A percentile compares a stretch with the other conserved stretches of the same genome.
Conservation (phyloP, 2,113 vertebrate genomes). For the Oryctolagus cuniculus region DNA sequence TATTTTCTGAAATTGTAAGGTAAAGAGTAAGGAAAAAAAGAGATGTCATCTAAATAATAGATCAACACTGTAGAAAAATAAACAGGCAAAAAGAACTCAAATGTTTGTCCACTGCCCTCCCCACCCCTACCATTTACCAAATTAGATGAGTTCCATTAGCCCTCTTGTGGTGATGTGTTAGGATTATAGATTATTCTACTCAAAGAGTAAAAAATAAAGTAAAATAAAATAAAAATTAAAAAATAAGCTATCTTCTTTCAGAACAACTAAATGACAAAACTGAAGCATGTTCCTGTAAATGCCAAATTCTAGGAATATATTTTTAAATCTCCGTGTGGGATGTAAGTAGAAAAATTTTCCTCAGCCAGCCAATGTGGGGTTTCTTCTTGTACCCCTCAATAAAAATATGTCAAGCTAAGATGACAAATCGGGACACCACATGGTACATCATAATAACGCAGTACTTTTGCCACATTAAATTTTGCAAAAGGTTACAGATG, state of each 20-base stretch:
- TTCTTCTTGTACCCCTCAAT: conserved; percentile 85
- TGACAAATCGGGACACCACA: conserved; percentile 80
- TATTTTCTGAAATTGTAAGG: not conserved
- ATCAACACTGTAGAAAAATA: not conserved
- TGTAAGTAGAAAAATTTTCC: conserved; percentile 79
- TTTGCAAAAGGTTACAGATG: conserved; percentile 81
- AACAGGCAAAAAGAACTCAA: not conserved
- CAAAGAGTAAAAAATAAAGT: not conserved
- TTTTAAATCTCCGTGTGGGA: conserved; percentile 84
- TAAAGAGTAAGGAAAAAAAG: not conserved
- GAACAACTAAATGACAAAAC: conserved; percentile 64
- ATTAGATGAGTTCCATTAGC: not conserved
- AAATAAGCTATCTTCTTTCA: conserved; percentile 67
- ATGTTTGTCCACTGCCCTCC: not conserved
- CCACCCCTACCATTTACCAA: not conserved
- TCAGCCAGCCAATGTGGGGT: conserved; percentile 79
- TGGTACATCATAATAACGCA: conserved; percentile 79
- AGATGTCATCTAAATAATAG: conserved; percentile 7
- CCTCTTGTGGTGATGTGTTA: conserved; percentile 61
- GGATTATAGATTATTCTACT: conserved; percentile 45
- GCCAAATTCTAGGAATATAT: conserved; percentile 84
- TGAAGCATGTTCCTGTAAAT: conserved; percentile 81
- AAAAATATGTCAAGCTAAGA: conserved; percentile 83
- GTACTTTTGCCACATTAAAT: conserved; percentile 76
- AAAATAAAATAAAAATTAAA: too few relatives aligned